Conservation (phyloP, 2,113 vertebrate species). For the Acrocephalus kingi region DNA sequence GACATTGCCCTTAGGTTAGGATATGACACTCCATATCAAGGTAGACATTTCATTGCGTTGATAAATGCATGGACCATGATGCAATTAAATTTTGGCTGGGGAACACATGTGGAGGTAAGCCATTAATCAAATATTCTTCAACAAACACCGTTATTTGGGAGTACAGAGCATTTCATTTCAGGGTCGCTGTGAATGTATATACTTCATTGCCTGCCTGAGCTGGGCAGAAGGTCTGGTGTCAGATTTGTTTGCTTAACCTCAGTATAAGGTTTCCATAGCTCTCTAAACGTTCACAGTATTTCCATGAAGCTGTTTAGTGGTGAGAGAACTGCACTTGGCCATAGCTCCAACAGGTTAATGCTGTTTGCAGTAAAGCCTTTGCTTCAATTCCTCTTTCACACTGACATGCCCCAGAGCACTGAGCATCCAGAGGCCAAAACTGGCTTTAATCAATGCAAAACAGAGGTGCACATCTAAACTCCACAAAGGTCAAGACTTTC, state of each 20-base stretch:
- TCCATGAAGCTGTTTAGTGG: neutral
- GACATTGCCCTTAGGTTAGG: neutral
- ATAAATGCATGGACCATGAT: neutral
- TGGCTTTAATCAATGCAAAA: neutral
- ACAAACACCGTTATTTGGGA: accelerated
- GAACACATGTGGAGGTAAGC: neutral
- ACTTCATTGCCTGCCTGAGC: neutral
- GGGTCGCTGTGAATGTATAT: neutral
- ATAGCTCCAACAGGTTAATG: neutral
- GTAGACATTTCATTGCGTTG: neutral
- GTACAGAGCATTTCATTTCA: neutral
- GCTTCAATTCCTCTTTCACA: neutral
- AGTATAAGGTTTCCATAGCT: slow-evolving; percentile 17
- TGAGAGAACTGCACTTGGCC: neutral
- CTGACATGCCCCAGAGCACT: accelerated
- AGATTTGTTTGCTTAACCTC: slow-evolving; percentile 46
- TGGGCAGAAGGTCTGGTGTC: neutral
- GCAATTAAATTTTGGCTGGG: neutral
- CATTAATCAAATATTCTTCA: neutral
- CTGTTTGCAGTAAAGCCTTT: neutral
- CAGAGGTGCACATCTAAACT: neutral
- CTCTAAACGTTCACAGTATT: neutral
- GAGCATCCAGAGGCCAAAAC: neutral
- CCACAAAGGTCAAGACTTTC: neutral
- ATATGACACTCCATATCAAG: neutral